Conservation (phyloP, 1,140 invertebrate genomes). For the Sinella curviseta region DNA sequence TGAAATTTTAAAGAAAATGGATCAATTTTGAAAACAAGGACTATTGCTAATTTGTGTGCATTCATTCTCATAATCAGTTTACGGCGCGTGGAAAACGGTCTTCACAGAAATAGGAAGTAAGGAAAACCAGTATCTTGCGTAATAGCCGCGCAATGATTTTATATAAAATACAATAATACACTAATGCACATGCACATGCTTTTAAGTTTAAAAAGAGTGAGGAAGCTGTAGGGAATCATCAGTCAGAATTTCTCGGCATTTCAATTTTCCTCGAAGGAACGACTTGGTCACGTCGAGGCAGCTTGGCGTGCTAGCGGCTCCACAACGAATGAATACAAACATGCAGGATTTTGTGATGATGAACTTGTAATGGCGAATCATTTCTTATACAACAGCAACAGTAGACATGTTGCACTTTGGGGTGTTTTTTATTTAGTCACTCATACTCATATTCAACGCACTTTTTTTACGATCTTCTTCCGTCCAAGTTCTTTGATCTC, state of each 20-base stretch:
- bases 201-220: neutral
- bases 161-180: too few relatives aligned
- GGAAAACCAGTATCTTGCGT: too few relatives aligned
- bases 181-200: too few relatives aligned
- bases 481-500: neutral
- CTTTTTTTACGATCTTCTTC: too few relatives aligned
- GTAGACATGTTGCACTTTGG: neutral
- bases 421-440: neutral
- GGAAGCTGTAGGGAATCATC: neutral
- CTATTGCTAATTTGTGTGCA: too few relatives aligned
- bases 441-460: slow-evolving; percentile 5
- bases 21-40: too few relatives aligned
- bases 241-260: neutral
- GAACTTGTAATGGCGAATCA: neutral
- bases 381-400: neutral
- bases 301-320: neutral
- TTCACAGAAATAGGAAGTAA: too few relatives aligned
- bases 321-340: neutral
- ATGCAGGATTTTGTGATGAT: neutral
- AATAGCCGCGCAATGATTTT: too few relatives aligned
- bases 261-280: neutral
- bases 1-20: too few relatives aligned
- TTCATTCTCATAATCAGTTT: too few relatives aligned
- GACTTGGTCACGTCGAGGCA: neutral
- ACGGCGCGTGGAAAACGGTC: too few relatives aligned